Percentiles rank a stretch among this genome's conserved stretches.
phyloP scores from a whole-genome alignment of 2,888 invertebrate species.

The Polylopha cassiicola region DNA sequence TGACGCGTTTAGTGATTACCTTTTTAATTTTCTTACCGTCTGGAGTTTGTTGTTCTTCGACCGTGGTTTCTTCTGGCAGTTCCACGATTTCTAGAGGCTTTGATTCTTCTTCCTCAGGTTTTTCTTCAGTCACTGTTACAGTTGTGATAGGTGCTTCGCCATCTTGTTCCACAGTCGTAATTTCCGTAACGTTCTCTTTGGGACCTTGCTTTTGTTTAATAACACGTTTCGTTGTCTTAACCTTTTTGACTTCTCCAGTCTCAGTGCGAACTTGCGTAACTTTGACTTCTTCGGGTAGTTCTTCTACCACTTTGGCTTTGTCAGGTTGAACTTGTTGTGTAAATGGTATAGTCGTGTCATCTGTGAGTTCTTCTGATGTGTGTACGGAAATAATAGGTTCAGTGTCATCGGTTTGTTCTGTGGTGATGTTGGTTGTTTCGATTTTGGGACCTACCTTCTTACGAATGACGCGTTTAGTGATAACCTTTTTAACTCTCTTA shows the following conservation, averaged over 20 bases:
- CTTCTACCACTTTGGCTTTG: constrained; percentile 27
- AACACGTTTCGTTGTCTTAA: too few relatives aligned
- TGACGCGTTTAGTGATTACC: constrained; percentile 30
- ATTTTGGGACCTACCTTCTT: constrained; percentile 48
- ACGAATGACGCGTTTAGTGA: constrained; percentile 52
- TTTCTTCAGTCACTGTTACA: too few relatives aligned
- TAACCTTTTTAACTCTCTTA: constrained; percentile 38
- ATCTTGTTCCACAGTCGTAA: too few relatives aligned
- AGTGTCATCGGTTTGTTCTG: constrained; percentile 32
- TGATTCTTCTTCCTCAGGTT: too few relatives aligned
- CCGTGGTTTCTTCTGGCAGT: too few relatives aligned
- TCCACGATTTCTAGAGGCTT: too few relatives aligned
- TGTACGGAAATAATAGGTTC: constrained; percentile 37
- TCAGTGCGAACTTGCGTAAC: too few relatives aligned
- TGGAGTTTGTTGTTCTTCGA: too few relatives aligned
- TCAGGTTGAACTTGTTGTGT: constrained; percentile 35
- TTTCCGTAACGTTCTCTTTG: too few relatives aligned
- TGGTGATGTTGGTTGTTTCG: constrained; percentile 33
- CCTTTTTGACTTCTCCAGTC: too few relatives aligned
- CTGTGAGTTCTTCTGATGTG: constrained; percentile 38
- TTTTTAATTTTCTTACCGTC: constrained; percentile 32
- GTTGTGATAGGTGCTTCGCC: too few relatives aligned
- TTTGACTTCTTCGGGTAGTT: constrained; percentile 39
- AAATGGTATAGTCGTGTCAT: constrained; percentile 34
- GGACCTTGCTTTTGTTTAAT: too few relatives aligned